These are phyloP conservation scores for Drosophila serrata DNA, from an alignment of 1,140 invertebrate genomes.

Conservation along the genomic window DNA sequence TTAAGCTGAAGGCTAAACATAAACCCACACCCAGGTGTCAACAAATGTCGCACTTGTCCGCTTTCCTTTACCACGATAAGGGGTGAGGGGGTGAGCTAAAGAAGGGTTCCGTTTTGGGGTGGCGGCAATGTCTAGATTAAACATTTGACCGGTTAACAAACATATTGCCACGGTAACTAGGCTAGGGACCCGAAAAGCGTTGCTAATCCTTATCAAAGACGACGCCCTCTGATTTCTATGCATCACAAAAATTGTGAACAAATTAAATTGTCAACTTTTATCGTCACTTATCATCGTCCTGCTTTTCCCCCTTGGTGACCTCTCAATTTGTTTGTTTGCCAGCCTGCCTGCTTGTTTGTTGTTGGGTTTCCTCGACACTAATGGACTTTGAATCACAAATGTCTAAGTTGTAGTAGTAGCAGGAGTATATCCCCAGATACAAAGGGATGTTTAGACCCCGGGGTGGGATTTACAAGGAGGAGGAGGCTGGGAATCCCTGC, in stretches of 20 bases:
- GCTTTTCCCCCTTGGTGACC: slow-evolving; percentile 22
- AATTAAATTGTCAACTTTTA: slow-evolving; percentile 83
- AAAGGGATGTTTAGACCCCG: slow-evolving; percentile 54
- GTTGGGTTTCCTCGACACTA: slow-evolving; percentile 67
- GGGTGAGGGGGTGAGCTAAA: too few relatives aligned
- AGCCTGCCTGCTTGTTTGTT: slow-evolving; percentile 34
- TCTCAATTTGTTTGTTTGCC: slow-evolving; percentile 52
- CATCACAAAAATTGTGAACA: slow-evolving; percentile 65
- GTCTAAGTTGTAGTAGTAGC: slow-evolving; percentile 13
- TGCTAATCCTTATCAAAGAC: slow-evolving; percentile 54
- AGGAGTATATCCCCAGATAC: slow-evolving; percentile 5
- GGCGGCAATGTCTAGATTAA: slow-evolving; percentile 41
- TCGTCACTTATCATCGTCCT: slow-evolving; percentile 24
- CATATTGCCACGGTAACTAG: slow-evolving; percentile 53
- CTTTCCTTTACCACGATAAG: slow-evolving; percentile 36
- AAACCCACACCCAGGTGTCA: slow-evolving; percentile 55
- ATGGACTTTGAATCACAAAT: slow-evolving; percentile 75
- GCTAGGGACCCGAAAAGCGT: slow-evolving; percentile 18
- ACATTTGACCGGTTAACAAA: slow-evolving; percentile 60
- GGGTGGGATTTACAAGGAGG: slow-evolving; percentile 65
- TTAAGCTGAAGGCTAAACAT: slow-evolving; percentile 69
- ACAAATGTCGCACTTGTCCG: slow-evolving; percentile 74
- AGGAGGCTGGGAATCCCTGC: slow-evolving; percentile 27
- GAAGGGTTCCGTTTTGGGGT: slow-evolving; percentile 6
- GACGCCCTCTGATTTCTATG: slow-evolving; percentile 30